A percentile compares a stretch with the other conserved stretches of the same genome.
Conservation (phyloP, 2,797 vertebrate species). For the Mormyrus proboscirostris region DNA sequence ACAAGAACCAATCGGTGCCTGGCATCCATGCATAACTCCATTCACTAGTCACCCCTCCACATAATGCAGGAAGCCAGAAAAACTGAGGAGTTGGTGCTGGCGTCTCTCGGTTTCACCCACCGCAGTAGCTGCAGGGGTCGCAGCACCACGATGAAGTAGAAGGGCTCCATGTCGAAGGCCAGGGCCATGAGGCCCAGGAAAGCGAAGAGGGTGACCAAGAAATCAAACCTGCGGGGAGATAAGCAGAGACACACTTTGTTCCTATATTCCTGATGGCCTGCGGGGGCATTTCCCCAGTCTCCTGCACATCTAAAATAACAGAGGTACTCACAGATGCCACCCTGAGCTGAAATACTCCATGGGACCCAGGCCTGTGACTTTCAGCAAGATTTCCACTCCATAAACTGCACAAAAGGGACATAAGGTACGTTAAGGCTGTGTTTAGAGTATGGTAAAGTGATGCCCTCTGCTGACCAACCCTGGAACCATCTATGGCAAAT, state of each 20-base stretch:
- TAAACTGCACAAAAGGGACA: constrained; percentile 67
- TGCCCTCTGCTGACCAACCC: neutral
- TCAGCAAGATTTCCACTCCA: constrained; percentile 85
- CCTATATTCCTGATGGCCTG: neutral
- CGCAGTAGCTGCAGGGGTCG: constrained; percentile 88
- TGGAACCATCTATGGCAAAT: neutral
- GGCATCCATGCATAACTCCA: neutral
- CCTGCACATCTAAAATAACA: neutral
- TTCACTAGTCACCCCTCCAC: neutral
- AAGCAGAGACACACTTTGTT: neutral
- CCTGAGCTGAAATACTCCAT: constrained; percentile 89
- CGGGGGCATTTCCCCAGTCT: neutral
- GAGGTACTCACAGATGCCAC: constrained; percentile 88
- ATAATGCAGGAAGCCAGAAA: neutral
- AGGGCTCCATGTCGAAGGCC: constrained; percentile 88
- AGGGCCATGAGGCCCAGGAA: constrained; percentile 86
- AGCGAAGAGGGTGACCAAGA: constrained; percentile 84
- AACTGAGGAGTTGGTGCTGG: neutral
- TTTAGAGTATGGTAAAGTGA: neutral
- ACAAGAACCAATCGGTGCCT: neutral
- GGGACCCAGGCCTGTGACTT: constrained; percentile 85
- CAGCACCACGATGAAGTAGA: constrained; percentile 94
- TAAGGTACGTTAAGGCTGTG: neutral
- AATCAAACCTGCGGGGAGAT: constrained; percentile 76
- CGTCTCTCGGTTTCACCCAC: constrained; percentile 48